Evolutionary conservation across 2,113 vertebrate genomes (phyloP), one percentile per base, ranked within the genome.

Genomic region (Pterocles orientalis): DNA sequence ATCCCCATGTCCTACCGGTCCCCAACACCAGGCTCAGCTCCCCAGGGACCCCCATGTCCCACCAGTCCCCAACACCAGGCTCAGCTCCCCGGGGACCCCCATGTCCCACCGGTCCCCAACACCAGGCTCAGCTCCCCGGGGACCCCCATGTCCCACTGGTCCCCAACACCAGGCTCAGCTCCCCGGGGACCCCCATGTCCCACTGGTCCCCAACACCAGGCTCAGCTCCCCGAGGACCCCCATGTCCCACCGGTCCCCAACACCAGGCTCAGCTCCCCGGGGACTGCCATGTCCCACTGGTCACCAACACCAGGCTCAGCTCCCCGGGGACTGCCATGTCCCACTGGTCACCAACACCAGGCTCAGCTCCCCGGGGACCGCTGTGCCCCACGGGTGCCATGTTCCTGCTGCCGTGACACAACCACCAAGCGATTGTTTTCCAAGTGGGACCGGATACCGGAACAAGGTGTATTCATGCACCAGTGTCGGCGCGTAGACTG

Each of bases 341-440:
- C 57, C 14, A 34, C n/a, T 3, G 14, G n/a, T 34, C n/a, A n/a
- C 62, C 29, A 23, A 16, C 41, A 66, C 7, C 4, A 9, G 20
- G 29, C 29, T 33, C 41, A 33, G 21, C 7, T 47, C 64, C 18
- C 31, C 15, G 6, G 43, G 31, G 43, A 68, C 31, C 43, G 18
- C 45, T 15, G 4, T 47, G 45, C 8, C 47, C 28, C 12, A 0
- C 0, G 2, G 20, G 14, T 23, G 66, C 83, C 2, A 2, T 12
- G 65, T 26, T 88, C 36, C 53, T 0, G 0, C 58, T 88, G 62
- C 61, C 14, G 3, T 54, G 36, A n/a, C 31, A 7, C 47, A 48
- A 17, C n/a, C 39, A 53, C 41, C 18, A 18, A 28, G 34, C 0
- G 1, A 33, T 36, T 25, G 58, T 75, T 92, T 70, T 16, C 80